phyloP scores from a whole-genome alignment of 2,888 invertebrate genomes.

The Cactoblastis cactorum region DNA sequence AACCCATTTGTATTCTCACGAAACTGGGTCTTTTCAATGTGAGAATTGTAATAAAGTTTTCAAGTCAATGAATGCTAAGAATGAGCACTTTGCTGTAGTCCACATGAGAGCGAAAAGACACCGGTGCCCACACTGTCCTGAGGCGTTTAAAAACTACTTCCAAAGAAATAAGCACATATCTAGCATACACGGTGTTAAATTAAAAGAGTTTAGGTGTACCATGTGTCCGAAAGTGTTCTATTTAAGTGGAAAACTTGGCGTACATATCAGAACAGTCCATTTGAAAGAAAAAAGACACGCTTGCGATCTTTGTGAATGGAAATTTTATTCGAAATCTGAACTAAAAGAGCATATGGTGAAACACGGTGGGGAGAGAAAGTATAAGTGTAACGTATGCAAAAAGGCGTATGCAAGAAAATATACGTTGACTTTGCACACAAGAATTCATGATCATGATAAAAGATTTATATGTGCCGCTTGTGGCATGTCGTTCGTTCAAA shows the following conservation, averaged over 20 bases:
- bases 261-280: conserved; percentile 61
- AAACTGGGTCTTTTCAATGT: conserved; percentile 58
- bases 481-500: conserved; percentile 60
- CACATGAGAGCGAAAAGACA: conserved; percentile 68
- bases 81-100: conserved; percentile 69
- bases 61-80: conserved; percentile 62
- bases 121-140: conserved; percentile 60
- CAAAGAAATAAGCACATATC: conserved; percentile 66
- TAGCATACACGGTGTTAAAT: conserved; percentile 52
- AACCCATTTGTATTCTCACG: conserved; percentile 58
- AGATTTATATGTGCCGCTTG: conserved; percentile 58
- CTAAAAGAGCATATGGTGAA: conserved; percentile 76
- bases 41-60: conserved; percentile 72
- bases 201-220: conserved; percentile 63
- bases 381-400: conserved; percentile 68
- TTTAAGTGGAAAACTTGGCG: conserved; percentile 57
- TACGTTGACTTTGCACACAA: conserved; percentile 63
- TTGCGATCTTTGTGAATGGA: conserved; percentile 74
- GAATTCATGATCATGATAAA: conserved; percentile 64
- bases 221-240: conserved; percentile 62
- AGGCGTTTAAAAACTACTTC: conserved; percentile 63
- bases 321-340: conserved; percentile 74
- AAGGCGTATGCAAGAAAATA: conserved; percentile 71
- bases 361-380: conserved; percentile 73
- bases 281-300: conserved; percentile 63